A percentile compares a stretch with the other conserved stretches of the same genome.
Conservation (phyloP, 2,888 invertebrate genomes). For the Drosophila subsilvestris region DNA sequence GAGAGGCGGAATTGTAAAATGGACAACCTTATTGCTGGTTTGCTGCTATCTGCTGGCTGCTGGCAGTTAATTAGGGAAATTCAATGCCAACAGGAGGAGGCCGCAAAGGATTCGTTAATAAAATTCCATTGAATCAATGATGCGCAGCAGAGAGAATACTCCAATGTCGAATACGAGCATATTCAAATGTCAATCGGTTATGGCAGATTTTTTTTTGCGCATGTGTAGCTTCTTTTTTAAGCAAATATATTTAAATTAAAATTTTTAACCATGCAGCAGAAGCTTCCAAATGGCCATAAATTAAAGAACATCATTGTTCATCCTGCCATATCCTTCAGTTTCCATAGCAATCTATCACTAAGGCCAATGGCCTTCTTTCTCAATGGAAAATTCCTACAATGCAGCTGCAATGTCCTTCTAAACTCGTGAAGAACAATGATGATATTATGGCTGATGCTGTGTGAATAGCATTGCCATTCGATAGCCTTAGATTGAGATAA, state of each 20-base stretch:
- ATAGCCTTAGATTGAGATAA: neutral
- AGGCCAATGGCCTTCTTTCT: neutral
- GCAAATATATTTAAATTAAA: too few species aligned
- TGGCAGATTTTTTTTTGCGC: too few species aligned
- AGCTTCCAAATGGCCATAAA: neutral
- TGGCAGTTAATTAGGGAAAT: constrained; percentile 30
- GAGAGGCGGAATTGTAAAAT: constrained; percentile 4
- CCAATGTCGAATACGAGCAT: too few species aligned
- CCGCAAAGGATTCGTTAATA: neutral
- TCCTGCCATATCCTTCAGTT: neutral
- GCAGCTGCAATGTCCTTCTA: neutral
- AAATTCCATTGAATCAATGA: neutral
- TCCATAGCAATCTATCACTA: neutral
- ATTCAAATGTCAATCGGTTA: too few species aligned
- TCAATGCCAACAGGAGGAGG: neutral
- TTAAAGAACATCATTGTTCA: neutral
- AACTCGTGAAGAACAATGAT: neutral
- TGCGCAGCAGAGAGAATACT: too few species aligned
- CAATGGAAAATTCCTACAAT: neutral
- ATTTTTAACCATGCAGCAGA: too few species aligned
- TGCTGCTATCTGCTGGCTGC: neutral
- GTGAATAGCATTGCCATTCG: neutral
- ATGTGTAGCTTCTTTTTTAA: too few species aligned
- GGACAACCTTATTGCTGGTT: constrained; percentile 12
- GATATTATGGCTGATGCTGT: too few species aligned